Evolutionary conservation across 2,797 vertebrate genomes (phyloP).

Genomic region (Falco concolor): DNA sequence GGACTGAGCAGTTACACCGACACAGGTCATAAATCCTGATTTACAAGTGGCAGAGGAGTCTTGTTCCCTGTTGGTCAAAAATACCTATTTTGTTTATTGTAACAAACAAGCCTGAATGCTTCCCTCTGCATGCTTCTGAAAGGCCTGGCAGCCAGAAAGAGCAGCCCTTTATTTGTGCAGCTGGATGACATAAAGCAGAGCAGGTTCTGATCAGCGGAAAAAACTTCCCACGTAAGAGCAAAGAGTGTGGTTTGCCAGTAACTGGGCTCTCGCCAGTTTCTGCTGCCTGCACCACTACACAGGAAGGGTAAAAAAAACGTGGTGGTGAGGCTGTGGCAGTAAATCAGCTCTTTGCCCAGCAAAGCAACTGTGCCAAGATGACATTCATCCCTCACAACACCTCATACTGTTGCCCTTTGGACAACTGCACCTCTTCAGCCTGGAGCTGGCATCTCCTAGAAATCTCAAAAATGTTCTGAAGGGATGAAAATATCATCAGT

Average conservation of each 20-base stretch:
- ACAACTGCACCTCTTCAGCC: not conserved
- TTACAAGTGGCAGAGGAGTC: not conserved
- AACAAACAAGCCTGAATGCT: not conserved
- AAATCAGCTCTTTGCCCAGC: not conserved
- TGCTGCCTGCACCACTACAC: accelerated
- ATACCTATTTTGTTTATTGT: accelerated
- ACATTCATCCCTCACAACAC: too few species aligned
- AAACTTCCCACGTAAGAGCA: accelerated
- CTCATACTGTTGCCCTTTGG: too few species aligned
- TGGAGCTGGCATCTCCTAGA: not conserved
- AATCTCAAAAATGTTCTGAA: not conserved
- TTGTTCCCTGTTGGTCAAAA: not conserved
- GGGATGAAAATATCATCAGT: not conserved
- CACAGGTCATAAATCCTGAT: not conserved
- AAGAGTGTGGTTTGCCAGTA: not conserved
- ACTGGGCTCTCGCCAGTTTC: not conserved
- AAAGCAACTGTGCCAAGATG: not conserved
- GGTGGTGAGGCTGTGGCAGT: not conserved
- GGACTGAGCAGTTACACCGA: not conserved
- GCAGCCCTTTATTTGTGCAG: not conserved
- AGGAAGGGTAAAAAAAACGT: too few species aligned
- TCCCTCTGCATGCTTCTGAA: not conserved
- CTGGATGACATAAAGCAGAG: not conserved
- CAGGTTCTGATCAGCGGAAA: not conserved
- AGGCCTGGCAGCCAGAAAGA: not conserved